Percentiles rank a stretch among this genome's conserved stretches.
These are phyloP conservation scores for Leptonema lineaticorne DNA, from an alignment of 1,140 invertebrate genomes.

Conservation along the genomic window DNA sequence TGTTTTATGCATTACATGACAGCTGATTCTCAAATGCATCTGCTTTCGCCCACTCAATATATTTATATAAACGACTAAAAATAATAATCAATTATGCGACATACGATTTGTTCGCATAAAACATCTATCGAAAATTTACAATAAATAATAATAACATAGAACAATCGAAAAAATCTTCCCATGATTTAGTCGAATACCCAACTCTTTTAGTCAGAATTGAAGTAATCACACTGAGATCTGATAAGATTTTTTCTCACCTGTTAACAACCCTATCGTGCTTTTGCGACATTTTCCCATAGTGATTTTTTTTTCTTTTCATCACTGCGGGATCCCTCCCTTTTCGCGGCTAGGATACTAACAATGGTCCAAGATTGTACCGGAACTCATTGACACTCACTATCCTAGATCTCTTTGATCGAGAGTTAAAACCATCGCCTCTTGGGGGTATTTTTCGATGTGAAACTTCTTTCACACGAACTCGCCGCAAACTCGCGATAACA, in stretches of 20 bases:
- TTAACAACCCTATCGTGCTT: not conserved
- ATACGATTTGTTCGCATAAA: too few species aligned
- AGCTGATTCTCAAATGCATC: constrained; percentile 32
- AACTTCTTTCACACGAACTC: not conserved
- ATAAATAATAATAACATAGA: too few species aligned
- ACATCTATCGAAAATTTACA: too few species aligned
- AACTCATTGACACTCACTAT: constrained; percentile 1
- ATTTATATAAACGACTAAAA: not conserved
- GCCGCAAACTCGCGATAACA: not conserved
- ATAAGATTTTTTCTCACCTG: constrained; percentile 1
- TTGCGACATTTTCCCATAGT: not conserved
- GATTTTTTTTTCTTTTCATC: not conserved
- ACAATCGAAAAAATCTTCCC: too few species aligned
- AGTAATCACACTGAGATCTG: not conserved
- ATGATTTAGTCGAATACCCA: too few species aligned
- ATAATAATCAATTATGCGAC: not conserved
- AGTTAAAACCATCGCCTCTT: not conserved
- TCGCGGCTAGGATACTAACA: not conserved
- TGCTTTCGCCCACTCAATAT: constrained; percentile 26
- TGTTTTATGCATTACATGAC: constrained; percentile 35
- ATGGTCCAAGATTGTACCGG: not conserved
- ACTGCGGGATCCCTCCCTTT: not conserved
- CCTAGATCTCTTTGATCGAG: not conserved
- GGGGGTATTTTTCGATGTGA: not conserved
- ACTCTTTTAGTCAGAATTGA: not conserved